Evolutionary conservation across 2,888 invertebrate species (phyloP).

Genomic region (Muschampia plurimacula): DNA sequence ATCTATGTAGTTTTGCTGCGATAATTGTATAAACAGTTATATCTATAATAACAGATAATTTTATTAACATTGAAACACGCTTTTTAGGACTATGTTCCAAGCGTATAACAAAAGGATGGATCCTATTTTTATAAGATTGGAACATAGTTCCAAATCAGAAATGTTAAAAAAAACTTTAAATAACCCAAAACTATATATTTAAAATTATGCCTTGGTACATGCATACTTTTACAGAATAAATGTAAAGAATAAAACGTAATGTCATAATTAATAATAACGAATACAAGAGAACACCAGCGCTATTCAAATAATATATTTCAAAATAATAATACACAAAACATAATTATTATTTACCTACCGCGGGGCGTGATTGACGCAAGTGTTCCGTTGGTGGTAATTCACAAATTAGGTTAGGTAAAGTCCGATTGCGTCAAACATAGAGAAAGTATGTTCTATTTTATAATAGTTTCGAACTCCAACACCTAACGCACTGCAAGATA

Average conservation of each 20-base stretch:
- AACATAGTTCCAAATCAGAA: background rate
- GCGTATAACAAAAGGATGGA: background rate
- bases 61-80: background rate
- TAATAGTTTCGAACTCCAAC: too few relatives aligned
- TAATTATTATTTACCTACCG: background rate
- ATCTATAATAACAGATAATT: too few relatives aligned
- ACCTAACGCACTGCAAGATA: too few relatives aligned
- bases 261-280: conserved; percentile 31
- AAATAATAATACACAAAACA: conserved; percentile 25
- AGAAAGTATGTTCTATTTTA: too few relatives aligned
- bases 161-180: background rate
- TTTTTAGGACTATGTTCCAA: background rate
- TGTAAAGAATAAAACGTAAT: conserved; percentile 11
- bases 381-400: background rate
- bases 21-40: too few relatives aligned
- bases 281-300: conserved; percentile 16
- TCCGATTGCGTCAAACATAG: too few relatives aligned
- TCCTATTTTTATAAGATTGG: too few relatives aligned
- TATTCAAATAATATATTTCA: conserved; percentile 22
- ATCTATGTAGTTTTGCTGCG: too few relatives aligned
- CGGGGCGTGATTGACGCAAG: conserved; percentile 18
- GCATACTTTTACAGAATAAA: conserved; percentile 1
- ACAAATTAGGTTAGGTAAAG: too few relatives aligned
- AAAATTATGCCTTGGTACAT: conserved; percentile 3
- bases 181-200: conserved; percentile 4